These are phyloP conservation scores for Tenualosa ilisha DNA, from an alignment of 2,797 vertebrate species.

Conservation along the genomic window DNA sequence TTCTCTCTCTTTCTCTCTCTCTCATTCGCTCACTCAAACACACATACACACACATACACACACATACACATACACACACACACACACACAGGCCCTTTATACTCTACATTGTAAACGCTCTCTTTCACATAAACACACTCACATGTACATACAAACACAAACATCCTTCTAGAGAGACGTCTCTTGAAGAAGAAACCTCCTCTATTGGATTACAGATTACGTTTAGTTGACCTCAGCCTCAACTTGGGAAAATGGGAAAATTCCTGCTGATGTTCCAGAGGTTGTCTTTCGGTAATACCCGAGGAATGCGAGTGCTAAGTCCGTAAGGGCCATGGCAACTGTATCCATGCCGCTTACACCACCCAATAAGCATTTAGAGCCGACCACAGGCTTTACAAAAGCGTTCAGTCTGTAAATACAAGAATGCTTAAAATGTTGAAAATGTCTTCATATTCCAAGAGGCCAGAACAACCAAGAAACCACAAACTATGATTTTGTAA, in stretches of 20 bases:
- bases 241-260: neutral
- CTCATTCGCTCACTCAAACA: neutral
- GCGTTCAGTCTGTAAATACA: neutral
- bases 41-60: neutral
- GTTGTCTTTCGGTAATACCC: conserved; percentile 8
- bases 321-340: neutral
- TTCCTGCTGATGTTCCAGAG: conserved; percentile 4
- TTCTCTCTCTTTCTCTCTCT: neutral
- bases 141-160: neutral
- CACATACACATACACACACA: no score
- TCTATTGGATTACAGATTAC: conserved; percentile 18
- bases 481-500: neutral
- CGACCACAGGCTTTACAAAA: neutral
- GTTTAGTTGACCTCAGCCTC: neutral
- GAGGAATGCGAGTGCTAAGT: neutral
- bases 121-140: neutral
- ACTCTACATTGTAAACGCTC: no score
- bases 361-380: neutral
- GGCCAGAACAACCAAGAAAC: neutral
- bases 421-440: conserved; percentile 10
- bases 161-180: neutral
- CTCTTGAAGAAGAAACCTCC: neutral
- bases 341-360: neutral
- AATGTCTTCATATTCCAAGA: neutral
- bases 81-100: no score